Conservation (phyloP, 2,113 vertebrate genomes). For the Herpailurus yagouaroundi region DNA sequence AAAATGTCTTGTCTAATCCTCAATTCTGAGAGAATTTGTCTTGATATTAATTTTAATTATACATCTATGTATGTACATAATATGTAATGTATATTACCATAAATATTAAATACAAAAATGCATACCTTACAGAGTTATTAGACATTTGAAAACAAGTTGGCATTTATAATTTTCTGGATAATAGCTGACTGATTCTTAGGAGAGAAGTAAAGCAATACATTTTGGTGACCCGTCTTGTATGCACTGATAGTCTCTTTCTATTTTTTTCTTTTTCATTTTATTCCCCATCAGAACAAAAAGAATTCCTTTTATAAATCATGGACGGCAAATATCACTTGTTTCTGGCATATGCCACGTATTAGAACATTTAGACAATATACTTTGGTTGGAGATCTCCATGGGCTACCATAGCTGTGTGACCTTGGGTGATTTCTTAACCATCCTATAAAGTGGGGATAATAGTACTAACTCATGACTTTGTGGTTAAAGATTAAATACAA, state of each 20-base stretch:
- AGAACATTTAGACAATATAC: neutral
- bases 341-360: neutral
- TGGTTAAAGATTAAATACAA: neutral
- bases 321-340: neutral
- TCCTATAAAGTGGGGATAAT: neutral
- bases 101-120: neutral
- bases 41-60: neutral
- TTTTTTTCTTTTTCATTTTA: neutral
- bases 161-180: neutral
- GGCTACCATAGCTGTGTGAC: neutral
- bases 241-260: neutral
- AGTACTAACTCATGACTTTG: neutral
- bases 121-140: neutral
- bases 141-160: neutral
- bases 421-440: neutral
- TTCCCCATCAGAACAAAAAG: neutral
- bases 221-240: neutral
- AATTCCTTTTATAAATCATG: neutral
- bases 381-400: constrained; percentile 11
- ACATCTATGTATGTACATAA: neutral
- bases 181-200: neutral
- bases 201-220: neutral
- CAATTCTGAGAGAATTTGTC: neutral
- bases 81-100: neutral
- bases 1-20: constrained; percentile 26